A percentile compares a stretch with the other conserved stretches of the same genome.
Conservation (phyloP, 1,140 invertebrate genomes). For the Halyomorpha halys region DNA sequence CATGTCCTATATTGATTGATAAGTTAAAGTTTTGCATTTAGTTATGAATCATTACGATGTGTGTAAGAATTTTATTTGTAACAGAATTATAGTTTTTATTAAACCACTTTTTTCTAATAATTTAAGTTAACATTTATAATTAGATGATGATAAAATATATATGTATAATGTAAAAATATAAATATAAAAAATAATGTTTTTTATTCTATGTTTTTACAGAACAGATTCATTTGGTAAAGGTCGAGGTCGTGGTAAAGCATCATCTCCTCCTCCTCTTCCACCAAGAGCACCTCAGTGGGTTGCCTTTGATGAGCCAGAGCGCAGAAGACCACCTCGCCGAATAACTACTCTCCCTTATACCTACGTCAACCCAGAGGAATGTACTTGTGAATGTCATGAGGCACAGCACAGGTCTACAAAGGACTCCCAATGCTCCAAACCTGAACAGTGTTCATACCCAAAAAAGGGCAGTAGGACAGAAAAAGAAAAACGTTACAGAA, state of each 20-base stretch:
- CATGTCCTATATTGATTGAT: too few species aligned
- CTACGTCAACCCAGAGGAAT: conserved; percentile 73
- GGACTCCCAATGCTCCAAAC: conserved; percentile 17
- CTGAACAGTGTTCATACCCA: conserved; percentile 13
- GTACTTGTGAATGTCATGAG: conserved; percentile 71
- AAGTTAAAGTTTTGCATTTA: too few species aligned
- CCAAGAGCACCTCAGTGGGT: conserved; percentile 57
- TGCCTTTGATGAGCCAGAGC: conserved; percentile 74
- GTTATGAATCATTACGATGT: too few species aligned
- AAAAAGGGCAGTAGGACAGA: conserved; percentile 24
- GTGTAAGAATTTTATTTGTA: too few species aligned
- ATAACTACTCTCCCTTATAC: conserved; percentile 70
- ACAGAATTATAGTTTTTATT: too few species aligned
- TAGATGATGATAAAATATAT: not conserved
- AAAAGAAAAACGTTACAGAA: conserved; percentile 23
- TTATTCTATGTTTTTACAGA: not conserved
- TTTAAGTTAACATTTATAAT: not conserved
- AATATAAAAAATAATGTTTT: conserved; percentile 15
- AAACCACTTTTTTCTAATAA: not conserved
- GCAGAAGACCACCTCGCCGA: conserved; percentile 60
- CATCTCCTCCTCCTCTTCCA: conserved; percentile 40
- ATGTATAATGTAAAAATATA: not conserved
- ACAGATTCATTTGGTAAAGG: not conserved
- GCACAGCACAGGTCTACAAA: conserved; percentile 19
- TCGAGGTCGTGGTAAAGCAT: conserved; percentile 7